Evolutionary conservation across 2,888 invertebrate genomes (phyloP).

Genomic region (Eudasyphora cyanicolor): DNA sequence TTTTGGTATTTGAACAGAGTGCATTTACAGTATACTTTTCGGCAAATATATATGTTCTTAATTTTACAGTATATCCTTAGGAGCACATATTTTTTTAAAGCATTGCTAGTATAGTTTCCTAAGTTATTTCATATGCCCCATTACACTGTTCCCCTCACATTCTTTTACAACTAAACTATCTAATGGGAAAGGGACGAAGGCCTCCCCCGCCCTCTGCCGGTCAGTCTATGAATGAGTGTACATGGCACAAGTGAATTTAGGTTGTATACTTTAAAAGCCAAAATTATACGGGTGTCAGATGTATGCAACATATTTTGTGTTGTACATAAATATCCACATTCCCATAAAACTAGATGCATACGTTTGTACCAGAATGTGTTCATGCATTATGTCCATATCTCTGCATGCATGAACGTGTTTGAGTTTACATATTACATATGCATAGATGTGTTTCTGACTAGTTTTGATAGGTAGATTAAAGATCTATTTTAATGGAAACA

Average conservation of each 20-base stretch:
- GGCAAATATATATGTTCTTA: background rate
- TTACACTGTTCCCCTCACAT: background rate
- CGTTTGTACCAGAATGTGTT: background rate
- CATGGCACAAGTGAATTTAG: constrained; percentile 2
- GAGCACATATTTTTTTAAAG: background rate
- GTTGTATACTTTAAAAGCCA: constrained; percentile 22
- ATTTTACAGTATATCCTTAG: background rate
- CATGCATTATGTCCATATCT: background rate
- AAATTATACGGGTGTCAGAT: constrained; percentile 27
- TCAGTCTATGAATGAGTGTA: background rate
- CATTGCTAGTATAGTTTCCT: background rate
- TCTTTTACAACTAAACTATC: no score
- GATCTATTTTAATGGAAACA: constrained; percentile 51
- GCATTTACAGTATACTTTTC: background rate
- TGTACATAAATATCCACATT: background rate
- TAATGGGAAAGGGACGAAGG: background rate
- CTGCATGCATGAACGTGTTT: background rate
- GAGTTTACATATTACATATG: background rate
- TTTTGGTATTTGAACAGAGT: no score
- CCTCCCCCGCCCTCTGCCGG: no score
- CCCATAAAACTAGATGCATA: background rate
- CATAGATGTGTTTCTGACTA: background rate
- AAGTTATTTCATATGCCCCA: background rate
- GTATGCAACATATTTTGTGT: constrained; percentile 25
- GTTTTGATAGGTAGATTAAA: constrained; percentile 39